Evolutionary conservation across 1,140 invertebrate species (phyloP), one percentile per base, ranked within the genome.

Genomic region (Samia ricini): DNA sequence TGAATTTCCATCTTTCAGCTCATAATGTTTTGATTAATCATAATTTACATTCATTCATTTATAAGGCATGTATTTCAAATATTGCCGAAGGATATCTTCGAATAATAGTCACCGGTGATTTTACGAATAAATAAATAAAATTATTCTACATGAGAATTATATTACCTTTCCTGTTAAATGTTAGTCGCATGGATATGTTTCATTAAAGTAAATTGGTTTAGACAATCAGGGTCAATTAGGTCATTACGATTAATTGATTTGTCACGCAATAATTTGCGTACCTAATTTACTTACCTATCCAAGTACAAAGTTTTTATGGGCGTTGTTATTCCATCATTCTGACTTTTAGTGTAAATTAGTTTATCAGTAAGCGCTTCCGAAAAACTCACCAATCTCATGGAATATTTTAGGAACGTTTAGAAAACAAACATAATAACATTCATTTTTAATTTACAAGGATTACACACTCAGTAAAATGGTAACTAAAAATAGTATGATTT

Each of bases 101-200:
- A n/a, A n/a, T n/a, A n/a, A n/a, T n/a, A n/a, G n/a, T n/a, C n/a
- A n/a, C n/a, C n/a, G n/a, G n/a, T n/a, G n/a, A n/a, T n/a, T 48
- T 19, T 57, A 61, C 54, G 55, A 23, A 60, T 21, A 56, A 56
- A 29, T 61, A 24, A 21, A 22, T 15, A 51, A 63, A 23, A 29
- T 15, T 42, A 56, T 54, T 52, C 55, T 50, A 19, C 24, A n/a
- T 23, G 42, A 8, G 4, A 23, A n/a, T 8, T 26, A 3, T 21
- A 22, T 29, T 18, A 55, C 12, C 33, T 42, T 42, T 12, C 12
- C 3, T 12, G 3, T 42, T 15, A 12, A 42, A 42, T 42, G 33
- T 42, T 57, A 55, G 33, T 15, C 33, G 3, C 33, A 42, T 42
- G 33, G 4, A 15, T 12, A 15, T 42, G 12, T 42, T 42, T 3